phyloP scores from a whole-genome alignment of 2,888 invertebrate genomes.

The Ypsolopha sequella region DNA sequence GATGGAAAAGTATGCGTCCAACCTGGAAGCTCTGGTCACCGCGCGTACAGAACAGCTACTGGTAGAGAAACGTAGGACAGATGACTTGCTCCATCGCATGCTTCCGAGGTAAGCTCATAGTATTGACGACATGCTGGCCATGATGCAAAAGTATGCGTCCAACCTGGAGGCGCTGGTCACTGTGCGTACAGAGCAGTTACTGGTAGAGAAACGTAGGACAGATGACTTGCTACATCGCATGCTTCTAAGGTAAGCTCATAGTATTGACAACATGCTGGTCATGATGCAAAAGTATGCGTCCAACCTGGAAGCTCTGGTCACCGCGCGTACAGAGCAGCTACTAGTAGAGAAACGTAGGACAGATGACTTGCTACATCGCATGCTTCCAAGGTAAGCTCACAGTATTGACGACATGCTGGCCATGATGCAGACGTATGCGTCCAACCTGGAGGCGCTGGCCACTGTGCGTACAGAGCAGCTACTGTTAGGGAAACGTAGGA shows the following conservation, averaged over 20 bases:
- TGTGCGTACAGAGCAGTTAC: no score
- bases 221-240: no score
- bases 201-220: no score
- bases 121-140: background rate
- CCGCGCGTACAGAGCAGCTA: conserved; percentile 84
- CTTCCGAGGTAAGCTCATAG: conserved; percentile 76
- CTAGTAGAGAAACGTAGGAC: conserved; percentile 88
- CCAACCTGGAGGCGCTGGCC: background rate
- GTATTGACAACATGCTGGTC: conserved; percentile 89
- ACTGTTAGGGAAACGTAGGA: no score
- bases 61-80: conserved; percentile 88
- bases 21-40: conserved; percentile 85
- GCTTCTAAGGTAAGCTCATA: no score
- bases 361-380: conserved; percentile 84
- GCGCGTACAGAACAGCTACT: conserved; percentile 84
- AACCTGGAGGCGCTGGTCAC: background rate
- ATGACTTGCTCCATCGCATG: conserved; percentile 87
- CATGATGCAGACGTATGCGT: no score
- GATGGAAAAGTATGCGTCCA: conserved; percentile 93
- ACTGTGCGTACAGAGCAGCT: no score
- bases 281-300: conserved; percentile 94
- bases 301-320: conserved; percentile 86
- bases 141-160: conserved; percentile 89
- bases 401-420: background rate
- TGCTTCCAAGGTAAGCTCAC: conserved; percentile 81